phyloP scores from a whole-genome alignment of 30 jellyfish, hydroid and myxozoan genomes.

The Hydractinia symbiolongicarpus region DNA sequence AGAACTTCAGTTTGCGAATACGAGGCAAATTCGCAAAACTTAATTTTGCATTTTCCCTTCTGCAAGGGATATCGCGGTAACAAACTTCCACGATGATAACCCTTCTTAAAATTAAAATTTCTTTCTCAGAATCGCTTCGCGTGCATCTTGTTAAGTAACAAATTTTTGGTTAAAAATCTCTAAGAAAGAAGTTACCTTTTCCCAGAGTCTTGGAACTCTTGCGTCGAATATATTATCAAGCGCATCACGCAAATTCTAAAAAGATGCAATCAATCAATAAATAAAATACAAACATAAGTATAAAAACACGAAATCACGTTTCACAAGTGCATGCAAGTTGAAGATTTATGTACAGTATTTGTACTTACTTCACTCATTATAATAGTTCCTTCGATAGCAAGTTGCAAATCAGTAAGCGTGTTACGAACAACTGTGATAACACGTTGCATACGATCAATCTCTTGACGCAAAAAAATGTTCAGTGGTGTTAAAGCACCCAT shows the following conservation, averaged over 20 bases:
- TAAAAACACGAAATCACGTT: too few relatives aligned
- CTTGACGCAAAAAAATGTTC: slow-evolving; percentile 90
- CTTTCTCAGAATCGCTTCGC: too few relatives aligned
- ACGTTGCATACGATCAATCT: slow-evolving; percentile 95
- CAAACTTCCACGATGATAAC: too few relatives aligned
- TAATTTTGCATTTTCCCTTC: too few relatives aligned
- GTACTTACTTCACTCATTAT: slow-evolving; percentile 88
- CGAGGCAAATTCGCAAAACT: too few relatives aligned
- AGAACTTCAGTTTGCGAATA: too few relatives aligned
- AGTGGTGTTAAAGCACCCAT: slow-evolving; percentile 91
- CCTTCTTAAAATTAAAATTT: too few relatives aligned
- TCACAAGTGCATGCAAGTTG: too few relatives aligned
- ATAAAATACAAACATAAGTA: too few relatives aligned
- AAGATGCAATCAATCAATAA: not conserved
- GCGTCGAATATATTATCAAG: slow-evolving; percentile 90
- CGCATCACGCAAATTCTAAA: slow-evolving; percentile 89
- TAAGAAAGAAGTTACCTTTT: slow-evolving; percentile 55
- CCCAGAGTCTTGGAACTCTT: slow-evolving; percentile 88
- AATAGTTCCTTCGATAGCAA: slow-evolving; percentile 93
- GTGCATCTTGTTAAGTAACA: too few relatives aligned
- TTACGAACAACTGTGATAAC: slow-evolving; percentile 80
- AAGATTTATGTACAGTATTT: not conserved
- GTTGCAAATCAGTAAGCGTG: slow-evolving; percentile 80
- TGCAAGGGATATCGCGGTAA: too few relatives aligned
- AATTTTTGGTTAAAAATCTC: too few relatives aligned